Conservation (phyloP, 2,113 vertebrate genomes). For the Gasterosteus nipponicus region DNA sequence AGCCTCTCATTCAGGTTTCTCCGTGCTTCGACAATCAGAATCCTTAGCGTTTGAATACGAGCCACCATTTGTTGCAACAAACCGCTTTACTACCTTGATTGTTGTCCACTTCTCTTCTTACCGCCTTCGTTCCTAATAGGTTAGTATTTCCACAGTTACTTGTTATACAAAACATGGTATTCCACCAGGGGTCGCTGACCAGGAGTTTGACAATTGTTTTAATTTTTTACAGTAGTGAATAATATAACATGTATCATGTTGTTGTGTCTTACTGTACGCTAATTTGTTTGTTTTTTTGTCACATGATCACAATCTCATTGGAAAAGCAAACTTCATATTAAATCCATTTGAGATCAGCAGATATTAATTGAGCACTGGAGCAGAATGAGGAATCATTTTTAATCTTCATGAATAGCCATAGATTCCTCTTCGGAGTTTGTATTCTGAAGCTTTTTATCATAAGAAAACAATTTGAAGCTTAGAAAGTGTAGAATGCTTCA, state of each 20-base stretch:
- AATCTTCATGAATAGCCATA: not conserved
- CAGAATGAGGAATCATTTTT: not conserved
- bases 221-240: not conserved
- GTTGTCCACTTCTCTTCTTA: constrained; percentile 78
- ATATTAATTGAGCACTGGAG: constrained; percentile 1
- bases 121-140: constrained; percentile 74
- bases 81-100: constrained; percentile 76
- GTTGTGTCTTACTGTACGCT: not conserved
- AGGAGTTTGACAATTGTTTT: not conserved
- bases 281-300: not conserved
- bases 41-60: constrained; percentile 61
- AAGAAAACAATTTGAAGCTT: not conserved
- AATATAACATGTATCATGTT: not conserved
- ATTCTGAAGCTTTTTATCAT: not conserved
- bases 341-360: not conserved
- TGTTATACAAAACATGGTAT: constrained; percentile 27
- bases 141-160: constrained; percentile 73
- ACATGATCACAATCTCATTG: not conserved
- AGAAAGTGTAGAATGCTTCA: not conserved
- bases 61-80: constrained; percentile 71
- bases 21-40: constrained; percentile 51
- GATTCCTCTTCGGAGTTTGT: not conserved
- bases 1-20: constrained; percentile 43
- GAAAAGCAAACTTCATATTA: not conserved
- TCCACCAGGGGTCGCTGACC: not conserved